Evolutionary conservation across 1,140 invertebrate species (phyloP).

Genomic region (Sitobion miscanthi): DNA sequence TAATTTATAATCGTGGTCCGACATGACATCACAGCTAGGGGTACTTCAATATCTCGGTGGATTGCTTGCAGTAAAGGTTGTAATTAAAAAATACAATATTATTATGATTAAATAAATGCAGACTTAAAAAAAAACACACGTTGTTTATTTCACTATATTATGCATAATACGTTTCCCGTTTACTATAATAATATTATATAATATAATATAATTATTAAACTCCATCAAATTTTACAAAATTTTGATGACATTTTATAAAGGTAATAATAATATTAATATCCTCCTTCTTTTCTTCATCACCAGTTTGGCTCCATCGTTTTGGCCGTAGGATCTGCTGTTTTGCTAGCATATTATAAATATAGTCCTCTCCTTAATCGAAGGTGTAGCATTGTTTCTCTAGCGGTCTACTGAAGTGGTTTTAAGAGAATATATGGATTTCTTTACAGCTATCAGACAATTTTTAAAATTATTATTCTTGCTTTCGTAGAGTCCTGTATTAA

Average conservation of each 20-base stretch:
- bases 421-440: not conserved
- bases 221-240: not conserved
- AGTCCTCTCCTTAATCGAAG: not conserved
- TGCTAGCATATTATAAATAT: no score
- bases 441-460: not conserved
- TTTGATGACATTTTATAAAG: not conserved
- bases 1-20: not conserved
- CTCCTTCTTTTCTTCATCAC: not conserved
- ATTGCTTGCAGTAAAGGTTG: not conserved
- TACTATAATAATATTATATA: not conserved
- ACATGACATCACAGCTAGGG: not conserved
- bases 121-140: not conserved
- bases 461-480: not conserved
- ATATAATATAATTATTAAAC: not conserved
- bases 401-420: not conserved
- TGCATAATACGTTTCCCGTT: not conserved
- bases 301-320: not conserved
- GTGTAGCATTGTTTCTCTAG: not conserved
- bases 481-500: not conserved
- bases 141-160: slow-evolving; percentile 8
- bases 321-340: not conserved
- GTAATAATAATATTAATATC: not conserved
- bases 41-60: not conserved
- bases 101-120: not conserved
- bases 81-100: not conserved